These are phyloP conservation scores for Orchestes rusci DNA, from an alignment of 2,888 invertebrate genomes.

Conservation along the genomic window DNA sequence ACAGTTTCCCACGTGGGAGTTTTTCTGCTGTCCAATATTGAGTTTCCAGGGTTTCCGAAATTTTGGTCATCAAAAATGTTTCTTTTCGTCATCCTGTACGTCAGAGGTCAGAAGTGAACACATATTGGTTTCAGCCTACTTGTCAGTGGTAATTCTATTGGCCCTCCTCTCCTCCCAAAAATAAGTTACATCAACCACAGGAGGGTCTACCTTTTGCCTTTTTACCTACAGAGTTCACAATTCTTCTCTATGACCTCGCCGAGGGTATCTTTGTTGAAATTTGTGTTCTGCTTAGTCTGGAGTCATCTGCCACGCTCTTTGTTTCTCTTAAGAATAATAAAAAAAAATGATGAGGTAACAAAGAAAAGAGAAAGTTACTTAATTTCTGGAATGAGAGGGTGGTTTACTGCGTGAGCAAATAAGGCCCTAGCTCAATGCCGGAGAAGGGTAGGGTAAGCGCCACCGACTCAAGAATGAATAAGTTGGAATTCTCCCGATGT, in stretches of 20 bases:
- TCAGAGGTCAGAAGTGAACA: slow-evolving; percentile 49
- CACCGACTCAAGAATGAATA: no score
- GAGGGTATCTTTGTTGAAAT: slow-evolving; percentile 76
- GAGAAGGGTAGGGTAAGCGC: no score
- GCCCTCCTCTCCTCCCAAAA: slow-evolving; percentile 53
- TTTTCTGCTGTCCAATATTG: slow-evolving; percentile 38
- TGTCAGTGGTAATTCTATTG: not conserved
- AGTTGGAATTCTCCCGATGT: no score
- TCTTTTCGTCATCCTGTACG: slow-evolving; percentile 41
- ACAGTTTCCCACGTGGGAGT: slow-evolving; percentile 34
- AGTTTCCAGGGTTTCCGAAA: slow-evolving; percentile 62
- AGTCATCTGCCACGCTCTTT: no score
- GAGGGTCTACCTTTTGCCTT: slow-evolving; percentile 70
- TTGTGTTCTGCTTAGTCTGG: slow-evolving; percentile 80
- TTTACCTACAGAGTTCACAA: slow-evolving; percentile 70
- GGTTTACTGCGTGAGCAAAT: no score
- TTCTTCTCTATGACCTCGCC: slow-evolving; percentile 42
- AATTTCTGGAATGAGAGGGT: no score
- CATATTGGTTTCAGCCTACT: slow-evolving; percentile 41
- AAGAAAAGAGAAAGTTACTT: no score
- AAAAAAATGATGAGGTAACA: no score
- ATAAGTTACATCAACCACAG: slow-evolving; percentile 74
- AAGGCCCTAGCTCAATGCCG: no score
- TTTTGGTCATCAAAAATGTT: slow-evolving; percentile 64
- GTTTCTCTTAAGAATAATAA: no score